A percentile compares a stretch with the other conserved stretches of the same genome.
Conservation (phyloP, 2,113 vertebrate genomes). For the Serilophus lunatus region DNA sequence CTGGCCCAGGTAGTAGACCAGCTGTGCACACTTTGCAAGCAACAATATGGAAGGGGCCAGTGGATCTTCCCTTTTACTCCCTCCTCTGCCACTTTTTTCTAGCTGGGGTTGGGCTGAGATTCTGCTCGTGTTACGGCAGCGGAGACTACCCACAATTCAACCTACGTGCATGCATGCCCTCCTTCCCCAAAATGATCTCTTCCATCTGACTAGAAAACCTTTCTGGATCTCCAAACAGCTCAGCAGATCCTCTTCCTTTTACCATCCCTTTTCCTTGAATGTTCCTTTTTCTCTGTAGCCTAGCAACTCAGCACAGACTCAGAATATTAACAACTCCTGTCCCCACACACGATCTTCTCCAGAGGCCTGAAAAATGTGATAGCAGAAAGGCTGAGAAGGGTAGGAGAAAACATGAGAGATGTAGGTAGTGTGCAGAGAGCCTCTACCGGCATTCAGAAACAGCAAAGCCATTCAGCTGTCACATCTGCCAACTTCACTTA, state of each 20-base stretch:
- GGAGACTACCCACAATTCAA: background rate
- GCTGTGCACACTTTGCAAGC: background rate
- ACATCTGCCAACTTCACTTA: slow-evolving; percentile 40
- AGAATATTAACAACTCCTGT: slow-evolving; percentile 60
- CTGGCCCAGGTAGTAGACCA: background rate
- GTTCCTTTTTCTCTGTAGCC: slow-evolving; percentile 68
- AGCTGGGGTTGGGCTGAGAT: background rate
- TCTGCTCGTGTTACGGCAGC: background rate
- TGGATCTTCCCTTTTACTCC: background rate
- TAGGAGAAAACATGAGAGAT: background rate
- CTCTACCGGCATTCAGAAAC: slow-evolving; percentile 17
- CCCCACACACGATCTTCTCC: slow-evolving; percentile 54
- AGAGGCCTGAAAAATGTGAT: slow-evolving; percentile 33
- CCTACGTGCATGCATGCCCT: background rate
- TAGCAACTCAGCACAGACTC: slow-evolving; percentile 63
- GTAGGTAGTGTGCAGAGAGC: background rate
- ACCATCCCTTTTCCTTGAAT: slow-evolving; percentile 55
- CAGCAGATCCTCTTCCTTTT: slow-evolving; percentile 36
- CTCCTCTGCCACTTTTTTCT: background rate
- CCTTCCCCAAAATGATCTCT: background rate
- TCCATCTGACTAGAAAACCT: background rate
- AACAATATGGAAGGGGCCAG: accelerated
- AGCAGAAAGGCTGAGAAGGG: slow-evolving; percentile 2
- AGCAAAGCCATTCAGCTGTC: slow-evolving; percentile 34
- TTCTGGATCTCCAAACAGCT: slow-evolving; percentile 33